A percentile compares a stretch with the other conserved stretches of the same genome.
These are phyloP conservation scores for Uropsilus gracilis DNA, from an alignment of 2,113 vertebrate genomes.

Conservation along the genomic window DNA sequence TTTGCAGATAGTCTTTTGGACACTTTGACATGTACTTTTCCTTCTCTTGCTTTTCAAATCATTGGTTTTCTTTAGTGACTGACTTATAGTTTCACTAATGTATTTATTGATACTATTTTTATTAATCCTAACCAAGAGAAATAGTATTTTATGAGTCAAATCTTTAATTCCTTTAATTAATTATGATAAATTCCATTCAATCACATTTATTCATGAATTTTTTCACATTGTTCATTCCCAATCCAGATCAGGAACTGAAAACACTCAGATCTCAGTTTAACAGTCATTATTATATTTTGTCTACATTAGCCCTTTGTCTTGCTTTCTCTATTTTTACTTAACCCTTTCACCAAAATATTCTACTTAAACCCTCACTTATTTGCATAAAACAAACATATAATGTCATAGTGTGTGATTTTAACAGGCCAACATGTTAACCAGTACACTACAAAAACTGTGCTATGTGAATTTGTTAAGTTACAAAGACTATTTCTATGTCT, in stretches of 20 bases:
- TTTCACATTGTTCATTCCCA: neutral
- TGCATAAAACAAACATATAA: neutral
- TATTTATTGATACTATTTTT: neutral
- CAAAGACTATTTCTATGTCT: neutral
- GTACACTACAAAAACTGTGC: no score
- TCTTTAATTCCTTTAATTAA: neutral
- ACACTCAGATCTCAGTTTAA: neutral
- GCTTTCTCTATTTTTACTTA: neutral
- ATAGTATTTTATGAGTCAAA: neutral
- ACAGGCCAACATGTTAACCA: no score
- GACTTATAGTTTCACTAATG: neutral
- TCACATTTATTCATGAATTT: neutral
- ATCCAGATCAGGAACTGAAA: neutral
- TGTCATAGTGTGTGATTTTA: no score
- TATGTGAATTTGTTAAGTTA: neutral
- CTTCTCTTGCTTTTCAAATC: neutral
- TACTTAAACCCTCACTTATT: fast-evolving
- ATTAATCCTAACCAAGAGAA: neutral
- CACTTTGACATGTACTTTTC: neutral
- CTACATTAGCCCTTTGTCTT: neutral
- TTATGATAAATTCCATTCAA: neutral
- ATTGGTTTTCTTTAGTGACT: neutral
- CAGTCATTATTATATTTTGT: neutral
- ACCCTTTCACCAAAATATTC: neutral
- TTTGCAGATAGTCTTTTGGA: neutral